Evolutionary conservation across 2,888 invertebrate genomes (phyloP).

Genomic region (Microctonus hyperodae): DNA sequence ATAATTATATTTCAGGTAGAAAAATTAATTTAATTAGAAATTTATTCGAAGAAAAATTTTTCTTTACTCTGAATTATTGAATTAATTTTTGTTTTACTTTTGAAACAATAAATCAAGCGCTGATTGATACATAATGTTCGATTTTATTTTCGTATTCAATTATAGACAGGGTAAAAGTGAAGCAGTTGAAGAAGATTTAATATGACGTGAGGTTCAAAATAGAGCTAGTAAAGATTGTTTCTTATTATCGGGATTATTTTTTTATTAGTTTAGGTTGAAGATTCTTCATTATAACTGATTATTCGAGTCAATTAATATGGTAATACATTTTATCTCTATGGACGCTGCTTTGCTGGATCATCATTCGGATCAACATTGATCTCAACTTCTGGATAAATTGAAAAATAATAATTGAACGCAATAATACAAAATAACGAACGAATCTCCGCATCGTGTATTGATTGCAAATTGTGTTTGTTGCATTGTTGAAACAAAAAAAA

Average conservation of each 20-base stretch:
- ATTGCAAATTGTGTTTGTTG: neutral
- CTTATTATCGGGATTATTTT: slow-evolving; percentile 24
- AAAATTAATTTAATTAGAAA: neutral
- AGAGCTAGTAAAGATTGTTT: slow-evolving; percentile 22
- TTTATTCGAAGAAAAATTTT: too few species aligned
- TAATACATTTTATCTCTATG: slow-evolving; percentile 49
- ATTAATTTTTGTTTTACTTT: neutral
- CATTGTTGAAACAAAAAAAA: neutral
- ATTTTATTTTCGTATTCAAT: neutral
- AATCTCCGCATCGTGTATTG: neutral
- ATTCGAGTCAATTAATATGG: slow-evolving; percentile 47
- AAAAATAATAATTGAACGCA: slow-evolving; percentile 23
- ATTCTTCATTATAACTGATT: slow-evolving; percentile 35
- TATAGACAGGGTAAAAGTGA: neutral
- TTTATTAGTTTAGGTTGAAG: slow-evolving; percentile 31
- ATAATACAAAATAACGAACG: slow-evolving; percentile 13
- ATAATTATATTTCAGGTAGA: slow-evolving; percentile 54
- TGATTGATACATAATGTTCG: neutral
- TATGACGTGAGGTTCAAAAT: slow-evolving; percentile 24
- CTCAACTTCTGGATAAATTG: slow-evolving; percentile 23
- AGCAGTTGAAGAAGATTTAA: neutral
- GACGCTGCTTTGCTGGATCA: slow-evolving; percentile 50
- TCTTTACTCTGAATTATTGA: neutral
- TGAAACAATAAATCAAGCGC: neutral
- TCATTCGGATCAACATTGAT: slow-evolving; percentile 31